Base-by-base conservation (phyloP, 2,797 vertebrate species). In the Falco concolor region DNA sequence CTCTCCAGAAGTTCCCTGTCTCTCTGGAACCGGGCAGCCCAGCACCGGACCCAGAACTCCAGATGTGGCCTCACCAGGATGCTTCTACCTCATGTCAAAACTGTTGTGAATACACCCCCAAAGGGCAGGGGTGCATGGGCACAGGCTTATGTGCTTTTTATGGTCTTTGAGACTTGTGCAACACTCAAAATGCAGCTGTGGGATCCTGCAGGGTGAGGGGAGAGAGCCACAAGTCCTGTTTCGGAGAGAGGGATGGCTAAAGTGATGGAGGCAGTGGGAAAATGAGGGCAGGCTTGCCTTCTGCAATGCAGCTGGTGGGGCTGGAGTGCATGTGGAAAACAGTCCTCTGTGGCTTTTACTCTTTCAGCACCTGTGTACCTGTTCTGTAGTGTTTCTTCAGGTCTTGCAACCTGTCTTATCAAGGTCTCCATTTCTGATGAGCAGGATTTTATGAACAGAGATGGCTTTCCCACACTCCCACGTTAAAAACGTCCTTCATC, bases 21-120 rank as follows among this genome's bases (percentile, higher is more conserved):
- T 42, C 42, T 42, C 42, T 17, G 15, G 42, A 42, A 42, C 42
- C 17, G 15, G 16, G 16, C 15, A 42, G 42, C 42, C 42, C 42
- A 42, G 42, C 42, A 42, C 42, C 8, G 42, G 42, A 42, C 42
- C 16, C 42, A 42, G 42, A 16, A 42, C 42, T 42, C 42, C 42
- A 42, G 15, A 42, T 16, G 16, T 7, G 42, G 17, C 42, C 15
- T 17, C 42, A 42, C 42, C 42, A 30, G 4, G 75, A 57, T 80
- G 36, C 24, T 93, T 65, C 59, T 72, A 16, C 53, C 6, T 49
- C 1, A 0, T 3, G 15, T 49, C 1, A 1, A 21, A 28, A 9
- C 13, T 17, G 20, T 77, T 74, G 49, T 23, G 63, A 12, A 32
- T 45, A 53, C 49, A 24, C 22, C 38, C 50, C 34, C 19, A 17